A percentile compares a stretch with the other conserved stretches of the same genome.
Conservation (phyloP, 2,888 invertebrate species). For the Pharmacophagus antenor region DNA sequence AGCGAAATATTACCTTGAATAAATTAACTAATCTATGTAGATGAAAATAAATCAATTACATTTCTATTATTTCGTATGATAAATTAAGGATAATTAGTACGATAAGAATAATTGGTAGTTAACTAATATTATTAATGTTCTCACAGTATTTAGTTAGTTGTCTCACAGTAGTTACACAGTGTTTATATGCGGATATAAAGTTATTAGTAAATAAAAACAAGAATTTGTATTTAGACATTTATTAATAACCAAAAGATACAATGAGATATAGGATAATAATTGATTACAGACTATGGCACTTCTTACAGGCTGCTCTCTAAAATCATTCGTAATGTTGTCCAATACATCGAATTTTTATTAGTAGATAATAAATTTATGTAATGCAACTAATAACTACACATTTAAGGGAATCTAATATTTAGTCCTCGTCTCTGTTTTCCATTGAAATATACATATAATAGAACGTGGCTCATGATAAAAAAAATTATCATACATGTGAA, state of each 20-base stretch:
- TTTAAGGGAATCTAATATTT: not conserved
- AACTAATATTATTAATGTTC: too few relatives aligned
- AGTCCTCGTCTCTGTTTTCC: slow-evolving; percentile 4
- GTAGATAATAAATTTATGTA: not conserved
- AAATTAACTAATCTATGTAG: too few relatives aligned
- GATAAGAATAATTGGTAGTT: too few relatives aligned
- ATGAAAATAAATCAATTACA: too few relatives aligned
- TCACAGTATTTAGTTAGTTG: too few relatives aligned
- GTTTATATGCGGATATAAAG: too few relatives aligned
- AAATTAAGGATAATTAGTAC: too few relatives aligned
- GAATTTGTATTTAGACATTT: not conserved
- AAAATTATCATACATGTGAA: not conserved
- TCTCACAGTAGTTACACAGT: too few relatives aligned
- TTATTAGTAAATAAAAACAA: not conserved
- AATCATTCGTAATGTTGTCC: not conserved
- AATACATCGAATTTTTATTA: not conserved
- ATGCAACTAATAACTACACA: slow-evolving; percentile 2
- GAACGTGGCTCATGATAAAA: not conserved
- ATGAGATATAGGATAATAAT: not conserved
- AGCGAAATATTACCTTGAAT: too few relatives aligned
- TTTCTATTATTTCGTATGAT: too few relatives aligned
- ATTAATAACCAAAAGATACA: not conserved
- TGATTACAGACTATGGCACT: slow-evolving; percentile 6
- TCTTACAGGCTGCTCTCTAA: slow-evolving; percentile 1
- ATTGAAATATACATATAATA: slow-evolving; percentile 7